Percentiles rank a stretch among this genome's conserved stretches.
phyloP scores from a whole-genome alignment of 2,113 vertebrate species.

The Tetraodon nigroviridis region DNA sequence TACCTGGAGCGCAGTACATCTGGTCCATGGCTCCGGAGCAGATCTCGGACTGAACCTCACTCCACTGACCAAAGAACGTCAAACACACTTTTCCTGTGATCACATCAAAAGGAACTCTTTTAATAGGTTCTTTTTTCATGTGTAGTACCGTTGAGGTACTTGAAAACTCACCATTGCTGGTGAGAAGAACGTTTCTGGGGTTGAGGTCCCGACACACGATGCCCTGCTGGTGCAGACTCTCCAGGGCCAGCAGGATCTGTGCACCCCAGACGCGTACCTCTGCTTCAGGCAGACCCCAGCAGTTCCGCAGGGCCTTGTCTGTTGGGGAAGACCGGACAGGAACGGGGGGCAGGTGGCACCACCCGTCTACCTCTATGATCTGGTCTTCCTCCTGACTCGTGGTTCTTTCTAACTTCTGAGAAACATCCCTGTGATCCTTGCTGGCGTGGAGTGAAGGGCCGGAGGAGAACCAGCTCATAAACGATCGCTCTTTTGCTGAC shows the following conservation, averaged over 20 bases:
- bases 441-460: not conserved
- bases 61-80: slow-evolving; percentile 97
- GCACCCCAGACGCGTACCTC: slow-evolving; percentile 88
- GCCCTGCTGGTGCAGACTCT: slow-evolving; percentile 92
- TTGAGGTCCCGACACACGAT: slow-evolving; percentile 94
- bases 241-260: slow-evolving; percentile 87
- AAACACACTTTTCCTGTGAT: slow-evolving; percentile 84
- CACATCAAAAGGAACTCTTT: slow-evolving; percentile 11
- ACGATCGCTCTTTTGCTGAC: slow-evolving; percentile 35
- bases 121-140: not conserved
- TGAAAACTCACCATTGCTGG: slow-evolving; percentile 76
- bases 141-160: not conserved
- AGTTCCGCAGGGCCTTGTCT: slow-evolving; percentile 22
- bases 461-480: slow-evolving; percentile 34
- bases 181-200: slow-evolving; percentile 92
- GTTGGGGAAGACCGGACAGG: slow-evolving; percentile 16
- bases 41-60: slow-evolving; percentile 86
- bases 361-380: slow-evolving; percentile 73
- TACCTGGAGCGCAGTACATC: slow-evolving; percentile 95
- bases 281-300: slow-evolving; percentile 79
- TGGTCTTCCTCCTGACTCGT: slow-evolving; percentile 50
- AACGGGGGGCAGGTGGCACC: slow-evolving; percentile 62
- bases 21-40: slow-evolving; percentile 79
- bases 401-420: slow-evolving; percentile 24
- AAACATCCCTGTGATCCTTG: slow-evolving; percentile 22